These are phyloP conservation scores for Resseliella maxima DNA, from an alignment of 2,888 invertebrate species.

Conservation along the genomic window DNA sequence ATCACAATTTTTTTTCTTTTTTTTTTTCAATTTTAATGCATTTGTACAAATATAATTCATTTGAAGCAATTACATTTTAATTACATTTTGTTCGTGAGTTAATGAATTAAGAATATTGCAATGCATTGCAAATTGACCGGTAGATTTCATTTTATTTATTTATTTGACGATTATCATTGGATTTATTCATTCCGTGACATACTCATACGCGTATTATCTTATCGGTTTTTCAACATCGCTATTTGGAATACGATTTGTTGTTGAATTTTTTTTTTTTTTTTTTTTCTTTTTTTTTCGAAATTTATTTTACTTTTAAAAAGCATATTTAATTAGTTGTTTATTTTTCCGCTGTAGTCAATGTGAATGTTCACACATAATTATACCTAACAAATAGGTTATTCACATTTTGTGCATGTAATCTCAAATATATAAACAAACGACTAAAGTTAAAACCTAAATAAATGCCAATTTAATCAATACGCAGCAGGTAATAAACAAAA, in stretches of 20 bases:
- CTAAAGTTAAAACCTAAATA: background rate
- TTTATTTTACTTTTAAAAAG: background rate
- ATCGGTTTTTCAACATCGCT: background rate
- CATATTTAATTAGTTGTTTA: background rate
- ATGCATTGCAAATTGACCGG: background rate
- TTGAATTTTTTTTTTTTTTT: background rate
- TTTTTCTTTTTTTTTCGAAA: background rate
- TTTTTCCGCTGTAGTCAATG: background rate
- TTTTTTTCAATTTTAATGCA: background rate
- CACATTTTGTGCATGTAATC: background rate
- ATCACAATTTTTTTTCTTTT: background rate
- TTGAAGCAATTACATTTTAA: background rate
- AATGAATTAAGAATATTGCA: background rate
- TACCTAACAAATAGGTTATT: slow-evolving; percentile 8
- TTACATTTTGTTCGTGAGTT: background rate
- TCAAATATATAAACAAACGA: background rate
- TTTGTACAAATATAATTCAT: background rate
- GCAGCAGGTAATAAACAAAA: too few species aligned
- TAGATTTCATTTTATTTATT: too few species aligned
- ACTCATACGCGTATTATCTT: background rate
- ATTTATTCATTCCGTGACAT: background rate
- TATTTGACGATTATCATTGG: too few species aligned
- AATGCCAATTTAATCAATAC: too few species aligned
- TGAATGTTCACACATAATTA: background rate
- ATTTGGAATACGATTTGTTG: too few species aligned